A percentile compares a stretch with the other conserved stretches of the same genome.
Evolutionary conservation across 2,888 invertebrate genomes (phyloP).

Genomic region (Allacma fusca): DNA sequence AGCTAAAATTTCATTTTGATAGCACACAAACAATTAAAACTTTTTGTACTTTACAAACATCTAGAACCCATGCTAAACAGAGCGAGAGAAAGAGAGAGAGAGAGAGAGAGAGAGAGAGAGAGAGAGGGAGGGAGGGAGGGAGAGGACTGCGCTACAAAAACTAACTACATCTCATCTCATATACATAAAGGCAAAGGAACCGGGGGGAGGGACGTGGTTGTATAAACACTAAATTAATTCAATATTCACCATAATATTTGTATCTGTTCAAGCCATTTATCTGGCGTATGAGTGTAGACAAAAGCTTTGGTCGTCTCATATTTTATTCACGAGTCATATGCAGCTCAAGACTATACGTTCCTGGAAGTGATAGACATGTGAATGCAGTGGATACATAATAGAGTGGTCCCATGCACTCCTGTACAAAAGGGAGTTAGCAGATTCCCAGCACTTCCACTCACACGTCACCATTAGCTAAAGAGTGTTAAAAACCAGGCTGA

Average conservation of each 20-base stretch:
- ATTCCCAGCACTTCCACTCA: neutral
- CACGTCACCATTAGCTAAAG: conserved; percentile 9
- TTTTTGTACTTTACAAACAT: too few relatives aligned
- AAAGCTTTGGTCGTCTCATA: conserved; percentile 24
- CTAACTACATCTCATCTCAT: too few relatives aligned
- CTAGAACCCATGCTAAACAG: too few relatives aligned
- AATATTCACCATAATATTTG: conserved; percentile 41
- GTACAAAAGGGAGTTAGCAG: neutral
- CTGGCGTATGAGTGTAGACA: conserved; percentile 3
- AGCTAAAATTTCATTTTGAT: too few relatives aligned
- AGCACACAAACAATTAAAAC: too few relatives aligned
- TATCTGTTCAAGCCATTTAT: conserved; percentile 41
- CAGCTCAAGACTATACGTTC: neutral
- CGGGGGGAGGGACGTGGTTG: neutral
- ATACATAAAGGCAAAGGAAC: neutral
- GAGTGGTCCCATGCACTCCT: too few relatives aligned
- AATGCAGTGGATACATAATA: neutral
- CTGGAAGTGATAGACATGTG: neutral
- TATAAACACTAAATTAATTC: conserved; percentile 29
- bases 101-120: neutral
- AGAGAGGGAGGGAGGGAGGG: neutral
- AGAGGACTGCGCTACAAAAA: too few relatives aligned
- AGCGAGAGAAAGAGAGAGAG: neutral
- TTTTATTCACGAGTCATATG: conserved; percentile 38
- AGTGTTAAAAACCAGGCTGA: conserved; percentile 21